Evolutionary conservation across 1,140 invertebrate genomes (phyloP).

Genomic region (Diorhabda carinulata): DNA sequence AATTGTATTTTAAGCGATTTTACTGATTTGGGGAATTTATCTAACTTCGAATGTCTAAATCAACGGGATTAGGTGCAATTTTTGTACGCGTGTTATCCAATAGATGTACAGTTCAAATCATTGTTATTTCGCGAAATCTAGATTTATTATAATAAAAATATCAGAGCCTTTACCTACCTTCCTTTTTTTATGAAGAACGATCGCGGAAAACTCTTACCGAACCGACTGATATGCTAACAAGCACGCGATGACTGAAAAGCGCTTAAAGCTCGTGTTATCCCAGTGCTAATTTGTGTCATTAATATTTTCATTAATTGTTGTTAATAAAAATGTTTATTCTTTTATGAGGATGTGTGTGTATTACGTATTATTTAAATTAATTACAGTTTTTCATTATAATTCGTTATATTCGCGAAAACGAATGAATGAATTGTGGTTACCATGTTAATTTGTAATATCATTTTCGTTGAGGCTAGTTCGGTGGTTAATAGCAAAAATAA

Average conservation of each 20-base stretch:
- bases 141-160: no score
- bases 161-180: no score
- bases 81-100: no score
- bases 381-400: neutral
- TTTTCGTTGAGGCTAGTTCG: neutral
- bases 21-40: no score
- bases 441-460: neutral
- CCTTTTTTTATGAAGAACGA: no score
- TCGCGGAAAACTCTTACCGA: no score
- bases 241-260: neutral
- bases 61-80: no score
- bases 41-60: no score
- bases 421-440: neutral
- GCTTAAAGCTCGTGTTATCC: neutral
- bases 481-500: no score
- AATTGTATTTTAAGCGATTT: no score
- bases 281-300: neutral
- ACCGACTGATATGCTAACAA: neutral
- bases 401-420: neutral
- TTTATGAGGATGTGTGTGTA: neutral
- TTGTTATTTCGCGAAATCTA: no score
- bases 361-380: neutral
- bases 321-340: conserved; percentile 1
- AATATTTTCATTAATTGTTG: conserved; percentile 3
- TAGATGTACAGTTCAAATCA: no score